Evolutionary conservation across 2,797 vertebrate species (phyloP), one percentile per base, ranked within the genome.

Genomic region (Microtus californicus): DNA sequence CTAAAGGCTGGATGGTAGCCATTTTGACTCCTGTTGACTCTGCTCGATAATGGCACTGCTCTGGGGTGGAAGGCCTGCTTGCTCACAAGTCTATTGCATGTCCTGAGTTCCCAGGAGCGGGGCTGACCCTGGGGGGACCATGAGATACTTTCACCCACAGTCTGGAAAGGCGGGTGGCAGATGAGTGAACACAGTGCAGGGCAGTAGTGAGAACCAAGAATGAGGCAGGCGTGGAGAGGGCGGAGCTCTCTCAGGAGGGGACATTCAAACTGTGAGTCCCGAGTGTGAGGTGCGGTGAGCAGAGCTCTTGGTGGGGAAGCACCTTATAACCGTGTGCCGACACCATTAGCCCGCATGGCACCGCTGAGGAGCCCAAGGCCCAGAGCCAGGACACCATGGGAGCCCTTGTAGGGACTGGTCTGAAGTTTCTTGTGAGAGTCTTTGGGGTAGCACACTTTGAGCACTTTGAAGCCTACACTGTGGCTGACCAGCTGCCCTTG

Each of bases 311-410:
- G 11, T 14, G 37, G 56, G 78, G n/a, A 34, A 61, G 31, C 17
- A 7, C 6, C 13, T 0, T 0, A 14, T 9, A 2, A 2, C 27
- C 5, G 0, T 43, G 21, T 90, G 27, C 63, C 54, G 1, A 37
- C 34, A 40, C 9, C 23, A 19, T 59, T n/a, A 76, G 69, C 69
- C n/a, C 0, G 0, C 27, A 19, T 31, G 51, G 48, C 15, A 51
- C 48, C 48, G 23, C 11, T 63, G 17, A 88, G 37, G 67, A 43
- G 34, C 34, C 19, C 10, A 1, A 43, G 86, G 69, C 17, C 6
- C 5, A 1, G 11, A 37, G 34, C 1, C 0, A 12, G 14, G 81
- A 37, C 0, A 3, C 56, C 17, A 2, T 0, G 1, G 43, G 48
- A 40, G 56, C 63, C 63, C 2, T 25, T 0, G 23, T 4, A 45